Base-by-base conservation (phyloP, 2,888 invertebrate genomes). In the Tetranychus truncatus region DNA sequence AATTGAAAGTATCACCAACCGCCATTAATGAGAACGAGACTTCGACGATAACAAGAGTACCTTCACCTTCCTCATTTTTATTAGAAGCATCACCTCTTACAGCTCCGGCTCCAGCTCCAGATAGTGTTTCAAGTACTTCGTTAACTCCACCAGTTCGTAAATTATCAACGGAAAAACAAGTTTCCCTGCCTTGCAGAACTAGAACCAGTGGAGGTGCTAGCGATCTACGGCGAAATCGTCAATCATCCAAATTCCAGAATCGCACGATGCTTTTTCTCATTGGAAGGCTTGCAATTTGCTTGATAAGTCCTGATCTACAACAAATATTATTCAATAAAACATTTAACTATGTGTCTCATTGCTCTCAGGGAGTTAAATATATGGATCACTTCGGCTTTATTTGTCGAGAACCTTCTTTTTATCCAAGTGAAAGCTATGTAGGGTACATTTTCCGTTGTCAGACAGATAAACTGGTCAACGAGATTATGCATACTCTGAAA, bases 331-430 rank as follows among this genome's bases (percentile, higher is more conserved):
- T 95, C 8, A 91, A 92, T 80, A 89, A 93, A 78, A 89, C 89
- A 71, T 89, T 95, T 81, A 89, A 88, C 80, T 94, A 95, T 81
- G 89, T 96, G 18, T 89, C 91, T 1, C 90, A 89, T 78, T 93
- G 93, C 80, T 89, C 91, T 3, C 88, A 89, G 86, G 95, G 95
- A 0, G 84, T 89, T n/a, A 84, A 85, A 77, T 88, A 89, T 81
- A 85, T 87, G 67, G 93, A 94, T 79, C 91, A 95, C 81, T 95
- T 95, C 82, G 95, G 95, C 0, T 94, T 96, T 81, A 92, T 95
- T 72, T 92, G 92, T 80, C 86, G 90, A n/a, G 95, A 95, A 18
- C n/a, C 72, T 44, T 72, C 72, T 15, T 15, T 72, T 18, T 72
- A 44, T 72, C 20, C 65, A 5, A 21, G 21, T 21, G 73, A 46